These are phyloP conservation scores for Podargus strigoides DNA, from an alignment of 2,797 vertebrate species.

Conservation along the genomic window DNA sequence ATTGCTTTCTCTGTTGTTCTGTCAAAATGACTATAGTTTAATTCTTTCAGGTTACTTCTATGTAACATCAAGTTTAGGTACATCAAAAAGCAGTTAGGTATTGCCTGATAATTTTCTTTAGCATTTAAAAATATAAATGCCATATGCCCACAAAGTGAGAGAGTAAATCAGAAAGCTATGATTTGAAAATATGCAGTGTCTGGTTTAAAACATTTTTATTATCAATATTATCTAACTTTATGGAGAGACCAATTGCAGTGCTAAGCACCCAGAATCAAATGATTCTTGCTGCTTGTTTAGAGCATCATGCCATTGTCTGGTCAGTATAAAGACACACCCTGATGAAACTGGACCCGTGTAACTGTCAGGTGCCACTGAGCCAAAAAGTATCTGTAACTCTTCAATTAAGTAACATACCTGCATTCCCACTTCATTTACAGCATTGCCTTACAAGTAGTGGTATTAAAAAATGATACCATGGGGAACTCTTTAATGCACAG, in stretches of 20 bases:
- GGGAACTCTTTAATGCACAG: neutral
- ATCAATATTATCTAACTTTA: neutral
- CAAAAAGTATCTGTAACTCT: neutral
- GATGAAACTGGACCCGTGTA: neutral
- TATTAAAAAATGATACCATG: neutral
- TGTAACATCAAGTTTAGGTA: neutral
- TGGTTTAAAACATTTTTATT: neutral
- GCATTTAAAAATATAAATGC: neutral
- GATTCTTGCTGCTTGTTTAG: neutral
- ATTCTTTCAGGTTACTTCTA: neutral
- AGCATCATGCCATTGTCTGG: neutral
- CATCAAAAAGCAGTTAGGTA: neutral
- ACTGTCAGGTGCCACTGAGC: neutral
- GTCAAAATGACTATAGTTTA: neutral
- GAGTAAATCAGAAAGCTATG: neutral
- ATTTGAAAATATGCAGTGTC: neutral
- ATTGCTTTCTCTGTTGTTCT: neutral
- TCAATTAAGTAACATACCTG: neutral
- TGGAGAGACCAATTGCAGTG: neutral
- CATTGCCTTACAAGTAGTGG: neutral
- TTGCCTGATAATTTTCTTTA: neutral
- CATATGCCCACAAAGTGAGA: neutral
- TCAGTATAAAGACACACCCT: neutral
- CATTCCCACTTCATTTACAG: neutral
- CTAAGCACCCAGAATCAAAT: neutral